Percentiles rank a stretch among this genome's conserved stretches.
Conservation (phyloP, 2,113 vertebrate genomes). For the Ascaphus truei region DNA sequence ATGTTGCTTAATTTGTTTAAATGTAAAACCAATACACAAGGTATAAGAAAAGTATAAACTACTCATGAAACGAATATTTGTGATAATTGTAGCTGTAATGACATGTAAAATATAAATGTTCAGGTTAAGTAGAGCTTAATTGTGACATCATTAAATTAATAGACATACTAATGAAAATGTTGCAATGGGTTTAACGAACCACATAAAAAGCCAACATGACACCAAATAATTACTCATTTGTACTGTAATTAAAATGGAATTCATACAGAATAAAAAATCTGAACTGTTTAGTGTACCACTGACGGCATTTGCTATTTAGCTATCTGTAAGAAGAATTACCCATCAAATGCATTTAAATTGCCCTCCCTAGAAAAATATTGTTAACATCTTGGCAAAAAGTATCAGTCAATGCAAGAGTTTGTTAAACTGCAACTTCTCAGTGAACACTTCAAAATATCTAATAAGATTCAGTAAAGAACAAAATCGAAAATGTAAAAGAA, state of each 20-base stretch:
- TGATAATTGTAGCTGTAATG: background rate
- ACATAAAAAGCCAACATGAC: constrained; percentile 43
- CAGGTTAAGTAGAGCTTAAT: constrained; percentile 28
- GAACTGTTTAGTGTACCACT: background rate
- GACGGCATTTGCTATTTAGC: background rate
- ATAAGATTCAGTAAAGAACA: too few relatives aligned
- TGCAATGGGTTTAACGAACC: constrained; percentile 30
- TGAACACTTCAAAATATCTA: too few relatives aligned
- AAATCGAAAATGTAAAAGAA: too few relatives aligned
- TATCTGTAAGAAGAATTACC: constrained; percentile 4
- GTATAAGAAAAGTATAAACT: too few relatives aligned
- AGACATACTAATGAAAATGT: constrained; percentile 20
- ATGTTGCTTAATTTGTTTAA: too few relatives aligned
- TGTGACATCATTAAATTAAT: constrained; percentile 41
- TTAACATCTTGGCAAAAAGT: too few relatives aligned
- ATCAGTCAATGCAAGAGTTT: too few relatives aligned
- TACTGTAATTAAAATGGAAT: constrained; percentile 32
- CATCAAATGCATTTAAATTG: background rate
- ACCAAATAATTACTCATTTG: constrained; percentile 29
- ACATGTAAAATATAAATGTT: constrained; percentile 6
- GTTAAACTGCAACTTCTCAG: too few relatives aligned
- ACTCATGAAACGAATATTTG: background rate
- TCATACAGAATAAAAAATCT: constrained; percentile 5
- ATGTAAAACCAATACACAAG: too few relatives aligned
- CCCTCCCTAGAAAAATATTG: too few relatives aligned